Base-by-base conservation (phyloP, 2,797 vertebrate species). In the Psittacula echo region DNA sequence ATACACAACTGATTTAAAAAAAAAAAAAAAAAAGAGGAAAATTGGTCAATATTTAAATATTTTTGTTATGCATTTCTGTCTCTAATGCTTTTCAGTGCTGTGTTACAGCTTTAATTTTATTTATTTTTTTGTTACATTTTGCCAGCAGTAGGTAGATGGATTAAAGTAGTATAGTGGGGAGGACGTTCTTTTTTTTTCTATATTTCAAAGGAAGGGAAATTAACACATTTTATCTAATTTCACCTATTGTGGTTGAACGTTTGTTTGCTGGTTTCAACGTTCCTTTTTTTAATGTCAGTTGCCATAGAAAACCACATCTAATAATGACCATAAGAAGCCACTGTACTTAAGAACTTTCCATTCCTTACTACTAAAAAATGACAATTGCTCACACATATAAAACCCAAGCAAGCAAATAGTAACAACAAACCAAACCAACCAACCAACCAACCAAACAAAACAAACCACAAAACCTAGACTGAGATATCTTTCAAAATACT, bases 221-320 rank as follows among this genome's bases (percentile, higher is more conserved):
- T 22, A 84, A 1, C 21, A 67, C 15, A 64, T 26, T 24, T 64
- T 30, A 15, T 34, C 6, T 0, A 45, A 32, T 80, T 76, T 61
- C 42, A 66, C 5, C 2, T 42, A 18, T n/a, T 70, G 23, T 47
- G 9, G 15, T 58, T 51, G 7, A 66, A n/a, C 41, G 19, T 51
- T 78, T 64, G 7, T 56, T 66, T 73, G 6, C 0, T 4, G 3
- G 32, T 27, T 83, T 73, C 11, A 53, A 32, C 4, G 8, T 41
- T 61, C 7, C 5, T 76, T 32, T 58, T 81, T 73, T 32, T n/a
- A 65, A 44, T 50, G 8, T 24, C n/a, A 41, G 3, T 74, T 80
- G 15, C 5, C 13, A 32, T 29, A 48, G 20, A 67, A 72, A 93
- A 77, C 4, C 1, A 1, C 0, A 0, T 47, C 10, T 44, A 48